phyloP scores from a whole-genome alignment of 2,888 invertebrate species.

The Heterodera filipjevi region DNA sequence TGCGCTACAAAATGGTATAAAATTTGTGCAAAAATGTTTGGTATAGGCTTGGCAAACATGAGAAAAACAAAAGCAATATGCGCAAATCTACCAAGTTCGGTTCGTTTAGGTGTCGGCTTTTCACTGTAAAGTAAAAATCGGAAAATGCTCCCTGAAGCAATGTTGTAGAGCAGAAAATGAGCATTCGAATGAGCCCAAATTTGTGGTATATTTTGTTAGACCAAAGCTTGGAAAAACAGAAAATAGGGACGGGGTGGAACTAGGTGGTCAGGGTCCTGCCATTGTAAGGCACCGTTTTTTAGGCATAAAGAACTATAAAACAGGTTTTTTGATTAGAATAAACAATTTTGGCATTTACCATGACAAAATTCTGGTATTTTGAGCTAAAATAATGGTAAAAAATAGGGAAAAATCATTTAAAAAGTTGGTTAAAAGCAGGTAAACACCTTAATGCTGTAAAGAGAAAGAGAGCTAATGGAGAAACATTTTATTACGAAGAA shows the following conservation, averaged over 20 bases:
- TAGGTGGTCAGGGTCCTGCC: neutral
- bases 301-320: too few species aligned
- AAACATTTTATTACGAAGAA: too few species aligned
- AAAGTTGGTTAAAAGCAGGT: too few species aligned
- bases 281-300: too few species aligned
- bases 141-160: neutral
- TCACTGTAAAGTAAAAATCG: neutral
- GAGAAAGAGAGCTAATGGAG: too few species aligned
- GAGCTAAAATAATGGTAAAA: too few species aligned
- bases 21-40: neutral
- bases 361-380: too few species aligned
- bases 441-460: too few species aligned
- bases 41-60: neutral
- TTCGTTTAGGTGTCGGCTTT: conserved; percentile 10
- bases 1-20: neutral
- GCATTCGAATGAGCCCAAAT: neutral
- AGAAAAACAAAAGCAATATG: neutral
- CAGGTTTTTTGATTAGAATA: too few species aligned
- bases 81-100: neutral
- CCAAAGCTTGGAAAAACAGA: neutral
- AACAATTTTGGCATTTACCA: too few species aligned
- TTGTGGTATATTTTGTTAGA: neutral
- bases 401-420: too few species aligned
- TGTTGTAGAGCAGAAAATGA: neutral
- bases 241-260: neutral